A percentile compares a stretch with the other conserved stretches of the same genome.
Conservation (phyloP, 2,797 vertebrate species). For the Tapirus indicus region DNA sequence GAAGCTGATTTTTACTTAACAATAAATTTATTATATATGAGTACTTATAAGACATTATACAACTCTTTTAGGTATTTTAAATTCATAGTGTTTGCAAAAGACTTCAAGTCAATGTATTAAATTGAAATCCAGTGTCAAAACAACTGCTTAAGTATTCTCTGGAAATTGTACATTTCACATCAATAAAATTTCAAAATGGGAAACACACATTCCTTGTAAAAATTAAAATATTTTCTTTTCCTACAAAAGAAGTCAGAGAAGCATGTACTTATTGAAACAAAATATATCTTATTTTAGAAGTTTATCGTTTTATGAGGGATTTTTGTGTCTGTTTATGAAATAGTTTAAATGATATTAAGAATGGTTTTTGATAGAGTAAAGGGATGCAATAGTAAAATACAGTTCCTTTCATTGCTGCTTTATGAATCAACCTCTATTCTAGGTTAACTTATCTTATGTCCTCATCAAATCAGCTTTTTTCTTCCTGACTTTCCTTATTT, state of each 20-base stretch:
- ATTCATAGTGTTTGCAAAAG: conserved; percentile 21
- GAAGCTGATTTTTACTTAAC: conserved; percentile 2
- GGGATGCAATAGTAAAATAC: not conserved
- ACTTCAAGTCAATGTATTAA: not conserved
- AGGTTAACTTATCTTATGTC: not conserved
- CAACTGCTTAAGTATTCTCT: not conserved
- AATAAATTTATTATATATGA: not conserved
- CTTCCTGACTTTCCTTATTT: not conserved
- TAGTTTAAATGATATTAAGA: not conserved
- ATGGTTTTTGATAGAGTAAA: not conserved
- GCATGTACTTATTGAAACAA: not conserved
- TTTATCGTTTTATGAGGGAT: not conserved
- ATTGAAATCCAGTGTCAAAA: conserved; percentile 3
- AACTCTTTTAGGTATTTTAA: not conserved
- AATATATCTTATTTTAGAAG: not conserved
- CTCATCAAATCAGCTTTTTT: not conserved
- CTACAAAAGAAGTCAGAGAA: not conserved
- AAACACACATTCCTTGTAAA: not conserved
- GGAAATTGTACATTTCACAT: not conserved
- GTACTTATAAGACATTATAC: not conserved
- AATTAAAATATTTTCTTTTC: conserved; percentile 3
- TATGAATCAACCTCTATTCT: not conserved
- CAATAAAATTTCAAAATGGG: conserved; percentile 36
- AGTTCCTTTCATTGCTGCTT: not conserved
- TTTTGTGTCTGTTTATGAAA: not conserved